Evolutionary conservation across 1,140 invertebrate species (phyloP).

Genomic region (Lanistes nyassanus): DNA sequence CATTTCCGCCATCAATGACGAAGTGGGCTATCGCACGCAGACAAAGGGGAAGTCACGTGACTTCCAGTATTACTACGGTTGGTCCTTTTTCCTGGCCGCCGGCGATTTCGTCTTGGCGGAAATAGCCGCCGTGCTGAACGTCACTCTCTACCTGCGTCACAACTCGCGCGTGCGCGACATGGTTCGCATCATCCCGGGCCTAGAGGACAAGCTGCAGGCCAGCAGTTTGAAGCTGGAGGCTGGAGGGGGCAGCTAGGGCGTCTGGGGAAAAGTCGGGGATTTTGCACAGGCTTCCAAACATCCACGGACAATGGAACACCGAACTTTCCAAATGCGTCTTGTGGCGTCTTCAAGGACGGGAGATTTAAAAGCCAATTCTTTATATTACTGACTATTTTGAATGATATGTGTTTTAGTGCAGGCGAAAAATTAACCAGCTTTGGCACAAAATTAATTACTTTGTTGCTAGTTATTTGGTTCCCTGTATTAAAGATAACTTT

Average conservation of each 20-base stretch:
- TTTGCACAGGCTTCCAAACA: not conserved
- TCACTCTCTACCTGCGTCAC: conserved; percentile 51
- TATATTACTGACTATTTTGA: too few species aligned
- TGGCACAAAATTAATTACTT: too few species aligned
- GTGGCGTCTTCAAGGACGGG: not conserved
- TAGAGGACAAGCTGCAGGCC: conserved; percentile 39
- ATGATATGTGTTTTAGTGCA: too few species aligned
- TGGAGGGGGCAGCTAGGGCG: not conserved
- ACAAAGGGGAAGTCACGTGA: conserved; percentile 20
- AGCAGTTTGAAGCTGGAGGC: not conserved
- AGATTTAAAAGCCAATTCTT: not conserved
- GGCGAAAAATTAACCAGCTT: too few species aligned
- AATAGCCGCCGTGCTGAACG: conserved; percentile 50
- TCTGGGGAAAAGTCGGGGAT: not conserved
- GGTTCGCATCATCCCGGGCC: conserved; percentile 46
- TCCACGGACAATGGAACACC: not conserved
- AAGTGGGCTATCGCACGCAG: conserved; percentile 48
- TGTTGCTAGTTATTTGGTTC: too few species aligned
- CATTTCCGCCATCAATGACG: conserved; percentile 60
- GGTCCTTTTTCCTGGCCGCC: conserved; percentile 57
- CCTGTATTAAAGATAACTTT: too few species aligned
- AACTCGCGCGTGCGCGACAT: conserved; percentile 43
- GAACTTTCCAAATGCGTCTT: too few species aligned
- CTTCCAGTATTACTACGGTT: conserved; percentile 57
- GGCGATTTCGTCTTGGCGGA: conserved; percentile 49